Evolutionary conservation across 2,888 invertebrate species (phyloP).

Genomic region (Lissocephala sabroskyi): DNA sequence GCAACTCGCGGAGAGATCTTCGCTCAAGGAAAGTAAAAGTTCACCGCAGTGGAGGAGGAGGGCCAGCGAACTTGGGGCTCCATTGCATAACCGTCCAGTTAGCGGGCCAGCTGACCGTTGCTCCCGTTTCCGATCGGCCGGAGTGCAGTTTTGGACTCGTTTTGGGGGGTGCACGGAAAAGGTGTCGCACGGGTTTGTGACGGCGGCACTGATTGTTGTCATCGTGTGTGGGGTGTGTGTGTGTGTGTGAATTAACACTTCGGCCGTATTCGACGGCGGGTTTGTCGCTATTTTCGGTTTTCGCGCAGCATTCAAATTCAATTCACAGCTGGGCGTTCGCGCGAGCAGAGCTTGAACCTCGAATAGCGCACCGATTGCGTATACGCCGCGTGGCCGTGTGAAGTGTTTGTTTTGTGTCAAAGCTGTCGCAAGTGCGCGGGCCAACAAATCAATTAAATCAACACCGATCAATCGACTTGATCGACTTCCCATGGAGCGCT

Average conservation of each 20-base stretch:
- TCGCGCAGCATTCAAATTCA: constrained; percentile 45
- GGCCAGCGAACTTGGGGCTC: constrained; percentile 26
- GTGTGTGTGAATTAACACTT: too few relatives aligned
- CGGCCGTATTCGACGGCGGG: constrained; percentile 51
- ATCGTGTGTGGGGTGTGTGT: too few relatives aligned
- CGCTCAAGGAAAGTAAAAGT: constrained; percentile 58
- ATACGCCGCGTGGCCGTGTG: constrained; percentile 35
- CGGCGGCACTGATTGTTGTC: constrained; percentile 3
- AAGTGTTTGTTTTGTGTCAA: constrained; percentile 13
- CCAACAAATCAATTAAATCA: constrained; percentile 3
- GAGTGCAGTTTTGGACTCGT: constrained; percentile 62
- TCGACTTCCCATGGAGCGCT: constrained; percentile 27
- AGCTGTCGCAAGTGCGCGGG: constrained; percentile 6
- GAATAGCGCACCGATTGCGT: constrained; percentile 32
- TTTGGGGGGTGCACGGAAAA: constrained; percentile 36
- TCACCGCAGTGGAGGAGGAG: constrained; percentile 15
- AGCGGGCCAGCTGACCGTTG: constrained; percentile 29
- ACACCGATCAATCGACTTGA: too few relatives aligned
- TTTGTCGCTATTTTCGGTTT: constrained; percentile 9
- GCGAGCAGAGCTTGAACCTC: constrained; percentile 37
- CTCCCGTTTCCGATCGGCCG: constrained; percentile 39
- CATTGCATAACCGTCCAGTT: constrained; percentile 60
- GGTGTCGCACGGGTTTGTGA: constrained; percentile 21
- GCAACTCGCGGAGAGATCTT: not conserved
- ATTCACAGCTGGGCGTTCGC: constrained; percentile 58